Base-by-base conservation (phyloP, 2,113 vertebrate genomes). In the Plestiodon gilberti region DNA sequence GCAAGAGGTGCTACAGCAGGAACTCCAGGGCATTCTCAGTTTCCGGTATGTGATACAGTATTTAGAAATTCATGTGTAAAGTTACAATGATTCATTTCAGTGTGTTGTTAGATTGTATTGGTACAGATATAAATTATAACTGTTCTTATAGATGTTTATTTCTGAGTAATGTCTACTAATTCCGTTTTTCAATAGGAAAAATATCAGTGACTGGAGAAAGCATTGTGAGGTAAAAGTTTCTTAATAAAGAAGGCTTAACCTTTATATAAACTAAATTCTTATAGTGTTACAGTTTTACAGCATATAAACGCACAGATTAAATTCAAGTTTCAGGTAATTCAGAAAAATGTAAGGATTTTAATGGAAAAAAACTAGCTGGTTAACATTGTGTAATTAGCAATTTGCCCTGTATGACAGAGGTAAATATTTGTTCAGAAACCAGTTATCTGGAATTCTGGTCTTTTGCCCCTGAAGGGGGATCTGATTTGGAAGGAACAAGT, bases 1-100 rank as follows among this genome's bases (percentile, higher is more conserved):
- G 1, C 99, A 99, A 91, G 98, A 99, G 93, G 98, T 99, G 89
- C 96, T 99, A 90, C 98, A 99, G 96, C 99, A 99, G 94, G 99
- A 99, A 93, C 98, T 99, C 88, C 99, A 99, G 96, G 99, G 99
- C 17, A 96, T 99, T 91, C 98, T 98, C 96, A 98, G 99, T 95
- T 99, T 99, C 96, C 97, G 98, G 99, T 99, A 94, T 89, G 96
- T 93, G 43, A 83, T 35, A n/a, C n/a, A n/a, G n/a, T n/a, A 0
- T 35, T 84, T 33, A 84, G 33, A 67, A 65, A 62, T 6, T 28
- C 78, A 22, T 18, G 4, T 62, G 2, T 15, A 9, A 79, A 89
- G 22, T 28, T 61, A 61, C 11, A 5, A 73, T 74, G 69, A n/a
- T 35, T n/a, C 3, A 43, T 33, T 20, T 78, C 61, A 52, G 61